Evolutionary conservation across 2,113 vertebrate genomes (phyloP).

Genomic region (Eublepharis macularius): DNA sequence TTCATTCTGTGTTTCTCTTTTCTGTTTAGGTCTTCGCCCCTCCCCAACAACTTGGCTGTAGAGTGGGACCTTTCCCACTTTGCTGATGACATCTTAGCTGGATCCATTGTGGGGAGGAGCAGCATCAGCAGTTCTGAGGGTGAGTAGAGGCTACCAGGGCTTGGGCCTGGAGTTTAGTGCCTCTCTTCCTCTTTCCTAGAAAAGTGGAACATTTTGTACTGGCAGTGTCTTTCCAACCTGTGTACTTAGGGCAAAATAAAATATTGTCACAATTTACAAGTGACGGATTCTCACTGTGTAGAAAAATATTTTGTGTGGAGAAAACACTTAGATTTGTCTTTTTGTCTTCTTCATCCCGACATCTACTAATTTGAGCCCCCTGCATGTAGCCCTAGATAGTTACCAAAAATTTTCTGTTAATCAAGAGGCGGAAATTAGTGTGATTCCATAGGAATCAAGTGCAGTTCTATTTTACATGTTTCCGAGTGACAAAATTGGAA

Average conservation of each 20-base stretch:
- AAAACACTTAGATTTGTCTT: not conserved
- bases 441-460: not conserved
- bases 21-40: constrained; percentile 60
- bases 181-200: constrained; percentile 37
- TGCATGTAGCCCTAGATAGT: not conserved
- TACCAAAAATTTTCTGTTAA: not conserved
- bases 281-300: not conserved
- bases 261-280: not conserved
- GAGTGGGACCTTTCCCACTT: constrained; percentile 61
- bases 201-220: not conserved
- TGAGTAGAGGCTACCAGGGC: constrained; percentile 63
- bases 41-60: constrained; percentile 45
- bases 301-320: not conserved
- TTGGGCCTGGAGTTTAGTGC: constrained; percentile 27
- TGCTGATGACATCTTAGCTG: constrained; percentile 54
- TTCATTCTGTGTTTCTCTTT: constrained; percentile 29
- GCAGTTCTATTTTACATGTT: not conserved
- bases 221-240: not conserved
- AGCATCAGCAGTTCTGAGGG: constrained; percentile 44
- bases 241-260: not conserved
- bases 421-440: too few relatives aligned
- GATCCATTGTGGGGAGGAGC: constrained; percentile 52
- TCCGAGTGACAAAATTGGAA: not conserved
- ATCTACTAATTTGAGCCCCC: not conserved
- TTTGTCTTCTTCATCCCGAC: not conserved